These are phyloP conservation scores for Campoletis raptor DNA, from an alignment of 2,888 invertebrate genomes.

Conservation along the genomic window DNA sequence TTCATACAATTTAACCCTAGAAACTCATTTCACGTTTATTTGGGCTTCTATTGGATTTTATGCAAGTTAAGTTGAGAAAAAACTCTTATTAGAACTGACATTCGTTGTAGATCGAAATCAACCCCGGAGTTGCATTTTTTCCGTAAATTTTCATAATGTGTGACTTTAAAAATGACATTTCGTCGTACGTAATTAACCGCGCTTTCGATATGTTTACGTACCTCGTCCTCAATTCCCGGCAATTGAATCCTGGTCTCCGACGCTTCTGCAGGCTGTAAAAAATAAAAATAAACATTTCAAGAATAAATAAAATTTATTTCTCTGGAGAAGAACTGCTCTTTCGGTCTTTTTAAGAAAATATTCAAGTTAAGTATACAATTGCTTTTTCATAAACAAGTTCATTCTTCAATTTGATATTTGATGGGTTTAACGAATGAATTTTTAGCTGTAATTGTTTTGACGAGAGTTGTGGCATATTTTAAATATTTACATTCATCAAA, in stretches of 20 bases:
- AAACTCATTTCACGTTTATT: no score
- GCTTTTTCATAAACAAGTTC: background rate
- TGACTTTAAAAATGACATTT: background rate
- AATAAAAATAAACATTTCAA: conserved; percentile 46
- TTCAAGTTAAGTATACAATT: background rate
- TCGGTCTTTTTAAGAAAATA: background rate
- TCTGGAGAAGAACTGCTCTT: background rate
- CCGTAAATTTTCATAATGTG: no score
- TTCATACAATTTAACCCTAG: background rate
- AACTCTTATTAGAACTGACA: no score
- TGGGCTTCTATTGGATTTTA: no score
- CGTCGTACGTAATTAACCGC: background rate
- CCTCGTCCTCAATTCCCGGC: conserved; percentile 89
- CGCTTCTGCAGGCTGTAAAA: conserved; percentile 91
- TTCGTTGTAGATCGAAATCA: no score
- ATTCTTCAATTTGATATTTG: background rate
- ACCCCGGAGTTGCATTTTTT: no score
- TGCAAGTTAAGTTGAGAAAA: no score
- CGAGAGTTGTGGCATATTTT: background rate
- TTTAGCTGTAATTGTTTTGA: background rate
- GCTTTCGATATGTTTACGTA: conserved; percentile 69
- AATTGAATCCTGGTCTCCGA: conserved; percentile 92
- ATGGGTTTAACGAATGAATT: background rate
- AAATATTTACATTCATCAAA: background rate
- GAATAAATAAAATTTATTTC: conserved; percentile 9